A percentile compares a stretch with the other conserved stretches of the same genome.
Conservation (phyloP, 2,113 vertebrate species). For the Salminus brasiliensis region DNA sequence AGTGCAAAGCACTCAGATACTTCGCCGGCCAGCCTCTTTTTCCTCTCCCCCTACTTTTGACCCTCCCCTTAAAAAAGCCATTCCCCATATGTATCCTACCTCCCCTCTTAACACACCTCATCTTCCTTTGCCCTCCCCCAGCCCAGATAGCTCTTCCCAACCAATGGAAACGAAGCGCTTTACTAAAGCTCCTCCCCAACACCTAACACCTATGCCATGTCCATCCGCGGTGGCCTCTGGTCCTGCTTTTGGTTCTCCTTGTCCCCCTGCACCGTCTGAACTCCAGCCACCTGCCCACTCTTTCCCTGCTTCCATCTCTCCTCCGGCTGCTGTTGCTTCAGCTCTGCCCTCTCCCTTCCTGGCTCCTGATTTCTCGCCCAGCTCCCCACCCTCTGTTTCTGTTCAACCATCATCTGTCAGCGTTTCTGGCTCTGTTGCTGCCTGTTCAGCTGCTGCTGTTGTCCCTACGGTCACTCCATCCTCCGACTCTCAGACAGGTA, state of each 20-base stretch:
- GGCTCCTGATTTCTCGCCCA: not conserved
- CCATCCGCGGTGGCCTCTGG: not conserved
- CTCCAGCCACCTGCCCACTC: not conserved
- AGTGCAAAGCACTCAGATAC: slow-evolving; percentile 57
- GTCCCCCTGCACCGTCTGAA: not conserved
- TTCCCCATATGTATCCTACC: not conserved
- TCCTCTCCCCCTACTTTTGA: slow-evolving; percentile 4
- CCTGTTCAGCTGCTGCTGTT: slow-evolving; percentile 20
- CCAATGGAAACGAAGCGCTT: not conserved
- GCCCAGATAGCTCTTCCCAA: not conserved
- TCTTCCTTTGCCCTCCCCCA: not conserved
- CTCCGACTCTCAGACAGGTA: slow-evolving; percentile 57
- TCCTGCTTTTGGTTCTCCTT: not conserved
- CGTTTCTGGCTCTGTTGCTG: slow-evolving; percentile 10
- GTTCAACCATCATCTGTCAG: slow-evolving; percentile 14
- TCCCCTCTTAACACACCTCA: not conserved
- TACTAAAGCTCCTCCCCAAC: not conserved
- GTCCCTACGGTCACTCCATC: slow-evolving; percentile 20
- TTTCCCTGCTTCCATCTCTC: slow-evolving; percentile 1
- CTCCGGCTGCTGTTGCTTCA: not conserved
- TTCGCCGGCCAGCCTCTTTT: slow-evolving; percentile 57
- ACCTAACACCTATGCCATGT: not conserved
- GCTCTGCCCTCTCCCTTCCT: not conserved
- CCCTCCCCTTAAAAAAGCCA: slow-evolving; percentile 14
- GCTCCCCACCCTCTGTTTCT: not conserved